Evolutionary conservation across 2,113 vertebrate species (phyloP), one percentile per base, ranked within the genome.

Genomic region (Pelecanus crispus): DNA sequence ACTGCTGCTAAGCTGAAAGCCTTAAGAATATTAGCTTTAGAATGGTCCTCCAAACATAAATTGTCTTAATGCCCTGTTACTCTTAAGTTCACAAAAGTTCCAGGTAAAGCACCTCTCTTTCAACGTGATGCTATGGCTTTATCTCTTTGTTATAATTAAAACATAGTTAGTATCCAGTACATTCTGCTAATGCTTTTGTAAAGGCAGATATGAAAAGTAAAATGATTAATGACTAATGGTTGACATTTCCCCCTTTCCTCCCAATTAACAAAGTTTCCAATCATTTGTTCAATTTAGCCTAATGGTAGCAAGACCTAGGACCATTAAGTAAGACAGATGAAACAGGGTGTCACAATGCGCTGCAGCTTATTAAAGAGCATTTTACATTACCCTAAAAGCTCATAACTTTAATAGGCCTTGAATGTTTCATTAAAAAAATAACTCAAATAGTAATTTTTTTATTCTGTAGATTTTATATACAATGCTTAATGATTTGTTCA

Each of bases 221-320:
- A 95, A 92, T 52, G 0, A 79, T 86, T 88, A 79, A 63, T 82
- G 59, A 32, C 13, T 92, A 42, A 36, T 63, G 45, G 86, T 31
- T 88, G 78, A 40, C 25, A 89, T 92, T 92, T 92, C 66, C 19
- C 34, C 16, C 24, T 70, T 77, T 52, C 67, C 44, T 92, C 47
- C 62, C 63, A 71, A 28, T 94, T 92, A 95, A 73, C 42, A 86
- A 79, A 26, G 38, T 88, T 94, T 83, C 34, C 31, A 96, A 42
- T 61, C 13, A 86, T 90, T 90, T 81, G 47, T 68, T 94, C 75
- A 55, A 84, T 96, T 90, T 78, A 88, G 63, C 72, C 67, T 95
- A 96, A 93, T 90, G 59, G 82, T 56, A 65, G 42, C 58, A 87
- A 87, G 79, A 79, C 72, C 73, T 85, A 80, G 86, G 56, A 87